These are phyloP conservation scores for Cydia strobilella DNA, from an alignment of 1,140 invertebrate species.

Conservation along the genomic window DNA sequence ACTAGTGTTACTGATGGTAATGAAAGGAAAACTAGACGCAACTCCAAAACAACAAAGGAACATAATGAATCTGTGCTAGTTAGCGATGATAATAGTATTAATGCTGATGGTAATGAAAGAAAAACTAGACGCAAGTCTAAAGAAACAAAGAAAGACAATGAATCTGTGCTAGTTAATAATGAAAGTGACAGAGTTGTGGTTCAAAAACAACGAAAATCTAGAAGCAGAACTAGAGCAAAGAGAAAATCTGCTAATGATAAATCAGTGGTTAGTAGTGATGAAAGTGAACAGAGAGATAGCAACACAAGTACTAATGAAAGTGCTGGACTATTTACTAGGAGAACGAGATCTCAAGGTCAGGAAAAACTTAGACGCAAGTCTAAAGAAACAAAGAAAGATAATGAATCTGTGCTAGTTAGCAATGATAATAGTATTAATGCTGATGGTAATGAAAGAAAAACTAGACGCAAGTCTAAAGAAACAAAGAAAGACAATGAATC, in stretches of 20 bases:
- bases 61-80: background rate
- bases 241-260: background rate
- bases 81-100: background rate
- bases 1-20: too few species aligned
- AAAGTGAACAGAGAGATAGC: background rate
- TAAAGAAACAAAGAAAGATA: background rate
- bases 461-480: background rate
- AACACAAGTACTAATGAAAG: background rate
- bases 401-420: background rate
- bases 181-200: background rate
- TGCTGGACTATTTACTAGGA: background rate
- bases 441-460: background rate
- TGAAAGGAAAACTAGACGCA: background rate
- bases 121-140: background rate
- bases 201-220: background rate
- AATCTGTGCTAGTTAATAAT: slow-evolving; percentile 2
- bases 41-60: background rate
- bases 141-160: background rate
- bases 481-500: background rate
- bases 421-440: background rate
- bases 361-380: too few species aligned
- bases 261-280: background rate
- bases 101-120: background rate
- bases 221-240: background rate
- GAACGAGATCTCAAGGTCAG: background rate